phyloP scores from a whole-genome alignment of 2,797 vertebrate genomes.

The Kryptolebias ocellatus region DNA sequence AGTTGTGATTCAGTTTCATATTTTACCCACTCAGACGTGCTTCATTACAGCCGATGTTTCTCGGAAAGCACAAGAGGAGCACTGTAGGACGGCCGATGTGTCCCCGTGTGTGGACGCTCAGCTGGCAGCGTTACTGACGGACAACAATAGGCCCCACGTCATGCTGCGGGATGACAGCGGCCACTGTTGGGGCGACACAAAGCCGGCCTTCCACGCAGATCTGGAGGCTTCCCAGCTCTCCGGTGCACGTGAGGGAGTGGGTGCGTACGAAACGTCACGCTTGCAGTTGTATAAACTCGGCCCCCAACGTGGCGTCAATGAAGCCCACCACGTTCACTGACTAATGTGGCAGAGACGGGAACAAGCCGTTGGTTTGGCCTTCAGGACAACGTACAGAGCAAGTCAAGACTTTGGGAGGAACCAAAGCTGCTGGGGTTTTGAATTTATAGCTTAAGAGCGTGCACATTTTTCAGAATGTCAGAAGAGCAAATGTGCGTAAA shows the following conservation, averaged over 20 bases:
- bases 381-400: too few species aligned
- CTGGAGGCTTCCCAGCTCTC: slow-evolving; percentile 76
- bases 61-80: slow-evolving; percentile 44
- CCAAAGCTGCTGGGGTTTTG: too few species aligned
- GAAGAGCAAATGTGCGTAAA: too few species aligned
- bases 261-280: slow-evolving; percentile 11
- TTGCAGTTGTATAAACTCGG: slow-evolving; percentile 31
- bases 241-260: slow-evolving; percentile 20
- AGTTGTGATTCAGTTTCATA: slow-evolving; percentile 15
- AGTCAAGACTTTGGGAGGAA: too few species aligned
- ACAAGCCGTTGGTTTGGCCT: too few species aligned
- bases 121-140: slow-evolving; percentile 64
- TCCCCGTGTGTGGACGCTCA: slow-evolving; percentile 49
- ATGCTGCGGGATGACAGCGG: slow-evolving; percentile 70
- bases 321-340: slow-evolving; percentile 49
- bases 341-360: slow-evolving; percentile 2
- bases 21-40: slow-evolving; percentile 39
- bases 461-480: too few species aligned
- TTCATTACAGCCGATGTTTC: slow-evolving; percentile 38
- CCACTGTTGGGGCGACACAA: slow-evolving; percentile 69
- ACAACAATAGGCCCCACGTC: slow-evolving; percentile 75
- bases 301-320: slow-evolving; percentile 67
- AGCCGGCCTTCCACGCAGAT: slow-evolving; percentile 68
- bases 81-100: slow-evolving; percentile 52
- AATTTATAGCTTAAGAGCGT: too few species aligned